phyloP scores from a whole-genome alignment of 1,140 invertebrate species.

The Bombus ignitus region DNA sequence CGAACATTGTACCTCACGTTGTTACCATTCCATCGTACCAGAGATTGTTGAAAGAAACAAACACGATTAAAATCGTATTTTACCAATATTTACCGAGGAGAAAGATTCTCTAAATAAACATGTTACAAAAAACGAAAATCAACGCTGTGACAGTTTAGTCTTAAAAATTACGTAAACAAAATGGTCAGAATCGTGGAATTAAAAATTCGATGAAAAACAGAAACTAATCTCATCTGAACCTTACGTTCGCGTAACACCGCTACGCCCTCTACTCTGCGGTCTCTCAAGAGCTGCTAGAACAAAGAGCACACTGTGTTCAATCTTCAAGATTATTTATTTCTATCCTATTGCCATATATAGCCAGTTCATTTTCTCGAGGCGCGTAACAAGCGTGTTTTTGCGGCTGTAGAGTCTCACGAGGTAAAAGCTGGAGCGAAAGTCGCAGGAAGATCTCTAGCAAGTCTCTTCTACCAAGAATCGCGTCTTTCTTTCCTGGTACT shows the following conservation, averaged over 20 bases:
- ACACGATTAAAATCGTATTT: too few species aligned
- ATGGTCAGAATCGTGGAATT: too few species aligned
- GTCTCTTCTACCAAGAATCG: conserved; percentile 22
- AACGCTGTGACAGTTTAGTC: too few species aligned
- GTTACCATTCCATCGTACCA: too few species aligned
- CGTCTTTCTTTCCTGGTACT: conserved; percentile 34
- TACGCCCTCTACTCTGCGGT: background rate
- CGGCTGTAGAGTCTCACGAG: background rate
- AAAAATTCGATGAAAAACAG: background rate
- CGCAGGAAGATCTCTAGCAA: conserved; percentile 8
- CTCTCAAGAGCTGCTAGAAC: background rate
- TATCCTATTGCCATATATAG: background rate
- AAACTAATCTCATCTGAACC: background rate
- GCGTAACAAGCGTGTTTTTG: background rate
- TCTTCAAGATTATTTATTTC: background rate
- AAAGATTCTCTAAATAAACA: too few species aligned
- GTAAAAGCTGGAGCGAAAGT: conserved; percentile 35
- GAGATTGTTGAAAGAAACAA: too few species aligned
- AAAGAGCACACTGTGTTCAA: background rate
- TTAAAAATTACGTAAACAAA: too few species aligned
- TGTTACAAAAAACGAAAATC: too few species aligned
- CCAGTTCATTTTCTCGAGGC: conserved; percentile 11
- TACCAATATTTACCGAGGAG: too few species aligned
- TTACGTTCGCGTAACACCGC: background rate
- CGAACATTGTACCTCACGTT: too few species aligned